Evolutionary conservation across 2,113 vertebrate species (phyloP).

Genomic region (Acanthochromis polyacanthus): DNA sequence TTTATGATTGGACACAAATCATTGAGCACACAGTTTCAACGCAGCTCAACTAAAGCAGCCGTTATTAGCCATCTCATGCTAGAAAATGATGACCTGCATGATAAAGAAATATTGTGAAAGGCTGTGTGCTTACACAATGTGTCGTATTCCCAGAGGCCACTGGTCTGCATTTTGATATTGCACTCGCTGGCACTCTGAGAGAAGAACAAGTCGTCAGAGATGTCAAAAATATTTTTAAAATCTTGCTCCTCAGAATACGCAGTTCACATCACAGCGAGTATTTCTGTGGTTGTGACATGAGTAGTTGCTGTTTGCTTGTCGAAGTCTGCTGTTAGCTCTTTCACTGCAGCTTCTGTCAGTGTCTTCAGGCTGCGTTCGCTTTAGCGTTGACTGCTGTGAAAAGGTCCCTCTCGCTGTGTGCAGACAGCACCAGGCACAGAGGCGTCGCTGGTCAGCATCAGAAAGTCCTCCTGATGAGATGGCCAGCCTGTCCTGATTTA

Average conservation of each 20-base stretch:
- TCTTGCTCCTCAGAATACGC: conserved; percentile 2
- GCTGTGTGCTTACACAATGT: neutral
- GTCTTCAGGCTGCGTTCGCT: conserved; percentile 26
- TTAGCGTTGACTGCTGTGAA: conserved; percentile 37
- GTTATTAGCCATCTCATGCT: neutral
- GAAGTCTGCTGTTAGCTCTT: conserved; percentile 8
- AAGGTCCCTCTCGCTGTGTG: conserved; percentile 13
- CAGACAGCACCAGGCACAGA: conserved; percentile 9
- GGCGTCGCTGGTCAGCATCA: conserved; percentile 6
- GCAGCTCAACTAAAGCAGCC: conserved; percentile 8
- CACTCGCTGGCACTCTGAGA: neutral
- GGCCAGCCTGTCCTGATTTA: too few relatives aligned
- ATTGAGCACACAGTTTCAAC: neutral
- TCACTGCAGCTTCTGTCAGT: conserved; percentile 21
- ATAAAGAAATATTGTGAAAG: neutral
- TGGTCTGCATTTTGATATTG: conserved; percentile 19
- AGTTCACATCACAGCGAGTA: neutral
- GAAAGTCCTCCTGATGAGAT: conserved; percentile 21
- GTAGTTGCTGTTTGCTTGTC: neutral
- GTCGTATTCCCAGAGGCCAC: conserved; percentile 11
- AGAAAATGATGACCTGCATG: neutral
- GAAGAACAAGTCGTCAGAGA: conserved; percentile 5
- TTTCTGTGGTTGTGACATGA: conserved; percentile 33
- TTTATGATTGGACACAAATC: neutral
- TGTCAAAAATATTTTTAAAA: conserved; percentile 8